Conservation (phyloP, 2,797 vertebrate genomes). For the Lerista edwardsae region DNA sequence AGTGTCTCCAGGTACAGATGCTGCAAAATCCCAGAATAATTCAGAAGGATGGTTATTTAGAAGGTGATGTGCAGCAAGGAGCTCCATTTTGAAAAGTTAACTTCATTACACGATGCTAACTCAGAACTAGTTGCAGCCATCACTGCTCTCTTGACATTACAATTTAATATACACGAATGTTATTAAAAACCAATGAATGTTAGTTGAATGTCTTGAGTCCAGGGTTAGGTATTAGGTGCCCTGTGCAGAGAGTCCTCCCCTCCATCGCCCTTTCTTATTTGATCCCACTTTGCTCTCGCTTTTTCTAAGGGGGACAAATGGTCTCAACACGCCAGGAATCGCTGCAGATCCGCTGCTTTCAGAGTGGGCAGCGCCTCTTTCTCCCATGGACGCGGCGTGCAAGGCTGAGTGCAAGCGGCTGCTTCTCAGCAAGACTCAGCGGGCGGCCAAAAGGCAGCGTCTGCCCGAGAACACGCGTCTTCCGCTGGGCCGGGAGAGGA, state of each 20-base stretch:
- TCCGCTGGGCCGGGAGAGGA: no score
- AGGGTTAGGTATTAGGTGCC: background rate
- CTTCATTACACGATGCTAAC: background rate
- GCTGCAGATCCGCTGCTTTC: background rate
- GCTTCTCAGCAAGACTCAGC: no score
- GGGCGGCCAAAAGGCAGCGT: no score
- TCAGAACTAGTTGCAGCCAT: background rate
- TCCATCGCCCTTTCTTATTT: background rate
- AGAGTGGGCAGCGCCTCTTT: background rate
- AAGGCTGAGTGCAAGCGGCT: no score
- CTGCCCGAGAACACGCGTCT: no score
- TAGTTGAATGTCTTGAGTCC: background rate
- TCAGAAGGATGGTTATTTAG: background rate
- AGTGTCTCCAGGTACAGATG: background rate
- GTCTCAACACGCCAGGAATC: background rate
- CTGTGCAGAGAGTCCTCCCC: background rate
- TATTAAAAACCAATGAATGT: background rate
- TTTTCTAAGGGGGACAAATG: background rate
- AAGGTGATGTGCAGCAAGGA: background rate
- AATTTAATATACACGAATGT: background rate
- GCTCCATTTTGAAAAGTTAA: slow-evolving; percentile 1
- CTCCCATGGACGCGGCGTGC: no score
- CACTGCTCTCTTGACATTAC: background rate
- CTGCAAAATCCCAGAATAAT: background rate
- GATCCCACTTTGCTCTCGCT: background rate